A percentile compares a stretch with the other conserved stretches of the same genome.
phyloP scores from a whole-genome alignment of 2,113 vertebrate genomes.

The Xenopus laevis region DNA sequence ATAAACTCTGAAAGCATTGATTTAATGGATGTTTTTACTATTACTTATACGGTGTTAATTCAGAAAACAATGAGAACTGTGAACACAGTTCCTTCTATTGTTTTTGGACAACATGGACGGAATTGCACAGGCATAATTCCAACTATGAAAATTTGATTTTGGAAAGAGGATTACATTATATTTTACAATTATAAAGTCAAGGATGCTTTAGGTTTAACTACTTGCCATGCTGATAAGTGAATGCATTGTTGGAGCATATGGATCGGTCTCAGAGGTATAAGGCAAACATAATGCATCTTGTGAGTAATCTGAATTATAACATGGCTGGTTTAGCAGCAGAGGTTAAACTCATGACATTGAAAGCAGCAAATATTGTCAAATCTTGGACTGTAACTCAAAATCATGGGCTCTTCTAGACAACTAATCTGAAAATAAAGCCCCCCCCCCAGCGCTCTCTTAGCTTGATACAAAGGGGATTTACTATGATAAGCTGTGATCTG shows the following conservation, averaged over 20 bases:
- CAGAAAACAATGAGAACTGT: not conserved
- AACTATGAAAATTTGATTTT: slow-evolving; percentile 5
- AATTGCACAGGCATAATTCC: not conserved
- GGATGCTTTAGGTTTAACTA: too few relatives aligned
- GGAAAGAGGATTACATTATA: not conserved
- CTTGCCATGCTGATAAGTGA: not conserved
- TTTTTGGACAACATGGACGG: not conserved
- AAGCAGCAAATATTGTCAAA: slow-evolving; percentile 9
- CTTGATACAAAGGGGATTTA: too few relatives aligned
- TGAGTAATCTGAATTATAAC: slow-evolving; percentile 38
- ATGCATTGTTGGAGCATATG: not conserved
- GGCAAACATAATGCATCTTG: slow-evolving; percentile 22
- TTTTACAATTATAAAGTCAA: slow-evolving; percentile 1
- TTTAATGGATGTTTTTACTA: not conserved
- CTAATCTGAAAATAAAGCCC: too few relatives aligned
- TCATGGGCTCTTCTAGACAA: too few relatives aligned
- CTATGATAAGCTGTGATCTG: too few relatives aligned
- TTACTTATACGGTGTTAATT: not conserved
- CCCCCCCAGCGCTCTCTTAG: too few relatives aligned
- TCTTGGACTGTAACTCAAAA: too few relatives aligned
- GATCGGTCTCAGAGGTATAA: slow-evolving; percentile 8
- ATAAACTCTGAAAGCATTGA: not conserved
- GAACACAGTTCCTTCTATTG: not conserved
- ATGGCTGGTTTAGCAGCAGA: slow-evolving; percentile 22
- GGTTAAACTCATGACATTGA: slow-evolving; percentile 28